Conservation (phyloP, 1,140 invertebrate genomes). For the Procambarus clarkii region DNA sequence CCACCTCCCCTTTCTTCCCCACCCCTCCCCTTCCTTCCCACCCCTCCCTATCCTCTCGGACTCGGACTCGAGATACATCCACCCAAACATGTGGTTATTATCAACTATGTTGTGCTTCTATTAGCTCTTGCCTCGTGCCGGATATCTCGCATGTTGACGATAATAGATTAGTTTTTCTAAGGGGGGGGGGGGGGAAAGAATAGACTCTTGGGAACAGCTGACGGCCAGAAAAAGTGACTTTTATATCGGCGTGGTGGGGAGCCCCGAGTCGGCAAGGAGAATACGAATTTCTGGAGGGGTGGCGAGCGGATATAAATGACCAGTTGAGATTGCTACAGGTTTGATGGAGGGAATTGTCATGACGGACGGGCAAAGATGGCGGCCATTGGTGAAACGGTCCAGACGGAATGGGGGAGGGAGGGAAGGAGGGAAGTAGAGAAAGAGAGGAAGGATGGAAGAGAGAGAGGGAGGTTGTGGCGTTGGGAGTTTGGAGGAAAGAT, state of each 20-base stretch:
- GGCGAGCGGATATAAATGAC: neutral
- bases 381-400: neutral
- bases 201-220: no score
- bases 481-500: neutral
- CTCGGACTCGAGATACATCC: no score
- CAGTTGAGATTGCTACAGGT: neutral
- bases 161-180: no score
- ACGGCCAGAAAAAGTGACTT: neutral
- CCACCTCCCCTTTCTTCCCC: no score
- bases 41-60: no score
- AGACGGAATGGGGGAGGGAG: no score
- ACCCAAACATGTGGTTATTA: no score
- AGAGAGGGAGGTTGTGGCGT: neutral
- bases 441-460: neutral
- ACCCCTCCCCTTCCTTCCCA: no score
- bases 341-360: neutral
- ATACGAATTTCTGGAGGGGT: neutral
- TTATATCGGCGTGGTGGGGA: neutral
- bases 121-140: no score
- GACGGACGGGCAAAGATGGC: slow-evolving; percentile 13
- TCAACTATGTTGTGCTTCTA: no score
- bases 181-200: no score
- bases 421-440: neutral
- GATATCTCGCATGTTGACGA: no score
- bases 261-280: neutral